Percentiles rank a stretch among this genome's conserved stretches.
These are phyloP conservation scores for Aplidium turbinatum DNA, from an alignment of 23 tunicate species.

Conservation along the genomic window DNA sequence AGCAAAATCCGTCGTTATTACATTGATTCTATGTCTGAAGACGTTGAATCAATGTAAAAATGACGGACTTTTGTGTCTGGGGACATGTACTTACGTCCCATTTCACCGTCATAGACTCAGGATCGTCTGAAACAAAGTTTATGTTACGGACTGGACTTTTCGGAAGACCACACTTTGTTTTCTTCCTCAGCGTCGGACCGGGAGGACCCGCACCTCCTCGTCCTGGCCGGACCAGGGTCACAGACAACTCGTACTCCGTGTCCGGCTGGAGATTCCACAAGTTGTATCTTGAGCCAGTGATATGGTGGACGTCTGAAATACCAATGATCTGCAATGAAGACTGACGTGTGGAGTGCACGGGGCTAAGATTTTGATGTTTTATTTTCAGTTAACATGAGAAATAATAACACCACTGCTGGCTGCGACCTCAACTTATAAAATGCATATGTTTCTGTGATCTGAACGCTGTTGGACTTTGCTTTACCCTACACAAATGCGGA, in stretches of 20 bases:
- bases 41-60: no score
- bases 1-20: no score
- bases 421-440: no score
- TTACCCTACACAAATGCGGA: no score
- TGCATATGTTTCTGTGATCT: no score
- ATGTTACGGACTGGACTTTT: constrained; percentile 42
- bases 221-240: constrained; percentile 84
- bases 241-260: constrained; percentile 73
- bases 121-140: constrained; percentile 12
- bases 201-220: constrained; percentile 78
- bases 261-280: constrained; percentile 97
- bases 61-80: not conserved
- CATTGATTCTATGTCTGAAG: no score
- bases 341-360: no score
- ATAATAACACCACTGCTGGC: no score
- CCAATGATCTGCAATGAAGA: no score
- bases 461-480: no score
- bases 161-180: constrained; percentile 81
- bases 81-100: constrained; percentile 68
- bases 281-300: constrained; percentile 38
- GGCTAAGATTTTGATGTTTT: no score
- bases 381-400: no score
- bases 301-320: constrained; percentile 91
- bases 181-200: constrained; percentile 55
- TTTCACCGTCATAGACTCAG: constrained; percentile 22